Evolutionary conservation across 2,888 invertebrate species (phyloP), one percentile per base, ranked within the genome.

Genomic region (Cabera pusaria): DNA sequence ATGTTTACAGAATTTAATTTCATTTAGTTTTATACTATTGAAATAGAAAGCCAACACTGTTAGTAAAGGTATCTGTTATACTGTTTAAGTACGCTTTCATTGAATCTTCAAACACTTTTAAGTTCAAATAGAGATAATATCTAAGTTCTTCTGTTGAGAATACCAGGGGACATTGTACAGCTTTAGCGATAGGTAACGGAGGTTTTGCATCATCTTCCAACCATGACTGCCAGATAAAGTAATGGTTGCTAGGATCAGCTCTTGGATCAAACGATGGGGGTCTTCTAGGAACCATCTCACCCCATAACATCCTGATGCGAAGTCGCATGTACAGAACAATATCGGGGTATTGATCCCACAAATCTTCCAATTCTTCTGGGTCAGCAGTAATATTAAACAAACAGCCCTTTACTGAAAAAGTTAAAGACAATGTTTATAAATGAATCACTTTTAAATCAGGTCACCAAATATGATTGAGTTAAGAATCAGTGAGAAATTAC

Each of bases 191-290:
- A 21, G 49, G 34, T 40, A 62, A 54, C 9, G 51, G 31, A 5
- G 49, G 35, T 17, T 55, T 40, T 41, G 67, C 68, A 11, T 67
- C 56, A 31, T 67, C 58, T 10, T 58, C 44, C 4, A 72, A 28
- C 72, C 72, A 75, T 3, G 70, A 60, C 3, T 45, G 49, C 74
- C 71, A 77, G 22, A 66, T 44, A 44, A 64, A 77, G 43, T 61
- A 52, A 9, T 53, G 44, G 5, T 46, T 33, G 7, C 64, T 48
- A 2, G 75, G 75, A 44, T 76, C 56, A 3, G 70, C 63, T 43
- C 60, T 52, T 2, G 43, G 7, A 37, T 78, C 72, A 11, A 38
- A 44, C 16, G 44, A 40, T 18, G 60, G 56, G n/a, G 33, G 35
- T 2, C 38, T 29, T 33, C 72, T 54, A 2, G 71, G 67, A 9